Evolutionary conservation across 2,888 invertebrate genomes (phyloP).

Genomic region (Ametastegia equiseti): DNA sequence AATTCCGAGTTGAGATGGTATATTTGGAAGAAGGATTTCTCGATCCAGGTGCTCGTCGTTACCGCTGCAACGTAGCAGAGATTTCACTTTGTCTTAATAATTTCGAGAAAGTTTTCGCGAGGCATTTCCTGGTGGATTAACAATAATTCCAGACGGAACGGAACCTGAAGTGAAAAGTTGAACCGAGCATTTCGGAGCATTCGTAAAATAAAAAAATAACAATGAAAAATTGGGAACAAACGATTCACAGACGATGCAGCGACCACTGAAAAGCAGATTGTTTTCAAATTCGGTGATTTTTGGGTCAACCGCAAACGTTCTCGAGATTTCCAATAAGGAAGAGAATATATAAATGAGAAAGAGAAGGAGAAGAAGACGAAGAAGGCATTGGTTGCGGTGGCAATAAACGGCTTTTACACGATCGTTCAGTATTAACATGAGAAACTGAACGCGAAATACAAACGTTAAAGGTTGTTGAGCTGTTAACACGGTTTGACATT

Average conservation of each 20-base stretch:
- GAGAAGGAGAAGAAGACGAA: background rate
- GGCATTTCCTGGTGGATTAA: too few species aligned
- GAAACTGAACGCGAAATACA: background rate
- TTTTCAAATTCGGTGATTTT: background rate
- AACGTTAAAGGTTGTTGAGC: conserved; percentile 25
- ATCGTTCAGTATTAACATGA: conserved; percentile 3
- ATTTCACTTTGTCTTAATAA: background rate
- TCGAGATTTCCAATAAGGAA: background rate
- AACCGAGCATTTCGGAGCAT: too few species aligned
- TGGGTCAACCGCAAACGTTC: background rate
- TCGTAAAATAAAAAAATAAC: background rate
- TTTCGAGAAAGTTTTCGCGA: too few species aligned
- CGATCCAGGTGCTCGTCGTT: background rate
- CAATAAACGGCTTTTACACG: conserved; percentile 19
- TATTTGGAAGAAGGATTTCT: background rate
- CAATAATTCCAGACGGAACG: too few species aligned
- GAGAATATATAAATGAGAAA: background rate
- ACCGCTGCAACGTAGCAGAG: background rate
- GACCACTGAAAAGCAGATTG: background rate
- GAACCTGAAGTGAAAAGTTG: too few species aligned
- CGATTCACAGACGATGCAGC: background rate
- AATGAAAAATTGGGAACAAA: background rate
- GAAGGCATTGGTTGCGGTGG: conserved; percentile 37
- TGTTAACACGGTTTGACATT: conserved; percentile 19
- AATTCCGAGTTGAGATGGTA: background rate